Evolutionary conservation across 2,113 vertebrate genomes (phyloP), one percentile per base, ranked within the genome.

Genomic region (Hucho hucho): DNA sequence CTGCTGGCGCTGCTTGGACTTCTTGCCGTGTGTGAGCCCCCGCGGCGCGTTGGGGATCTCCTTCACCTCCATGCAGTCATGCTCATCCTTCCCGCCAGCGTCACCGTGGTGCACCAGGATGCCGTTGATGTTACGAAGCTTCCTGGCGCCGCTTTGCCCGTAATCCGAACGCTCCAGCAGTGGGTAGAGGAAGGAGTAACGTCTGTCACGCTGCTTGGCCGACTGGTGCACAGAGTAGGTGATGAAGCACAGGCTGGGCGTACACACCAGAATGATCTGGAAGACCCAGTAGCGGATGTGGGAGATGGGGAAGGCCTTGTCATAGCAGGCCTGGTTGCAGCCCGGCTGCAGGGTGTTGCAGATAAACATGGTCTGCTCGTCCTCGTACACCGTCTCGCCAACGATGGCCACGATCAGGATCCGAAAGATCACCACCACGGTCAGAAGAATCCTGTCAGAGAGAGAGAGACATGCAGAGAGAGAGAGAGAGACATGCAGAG

Each of bases 261-360:
- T 97, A 85, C 95, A 97, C 4, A 97, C 95, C 87, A 97, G 89
- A 73, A 97, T 96, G 89, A 97, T 97, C 91, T 97, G 95, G 85
- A 97, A 96, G 59, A 97, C 95, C 95, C 95, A 97, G 92, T 96
- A 97, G 13, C 95, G 94, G 87, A 97, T 97, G 92, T 97, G 95
- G 0, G 95, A 96, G 81, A 97, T 96, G 80, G 95, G 95, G 82
- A 97, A 97, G 82, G 95, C 95, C 7, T 93, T 91, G 90, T 97
- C 95, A 0, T 97, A 97, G 87, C 95, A 97, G 7, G 95, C 95
- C 90, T 97, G 95, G 91, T 95, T 95, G 87, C 95, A 96, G 69
- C 95, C 95, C 0, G 95, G 95, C 85, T 97, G 95, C 37, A 96
- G 92, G 0, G 95, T 97, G 93, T 97, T 97, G 69, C 95, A 97